These are phyloP conservation scores for Drosophila limbata DNA, from an alignment of 2,888 invertebrate genomes.

Conservation along the genomic window DNA sequence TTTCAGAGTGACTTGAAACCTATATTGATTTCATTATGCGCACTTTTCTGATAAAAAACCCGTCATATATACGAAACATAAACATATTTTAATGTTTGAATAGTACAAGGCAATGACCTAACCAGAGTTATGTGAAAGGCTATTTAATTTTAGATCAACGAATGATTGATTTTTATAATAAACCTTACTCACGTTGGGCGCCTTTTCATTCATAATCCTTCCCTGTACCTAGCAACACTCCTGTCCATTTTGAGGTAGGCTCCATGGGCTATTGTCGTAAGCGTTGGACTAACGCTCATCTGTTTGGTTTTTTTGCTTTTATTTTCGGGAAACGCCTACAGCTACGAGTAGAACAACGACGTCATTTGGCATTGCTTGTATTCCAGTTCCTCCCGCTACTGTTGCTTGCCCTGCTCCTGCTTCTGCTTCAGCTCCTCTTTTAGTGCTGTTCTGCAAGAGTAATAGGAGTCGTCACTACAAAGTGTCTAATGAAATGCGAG, in stretches of 20 bases:
- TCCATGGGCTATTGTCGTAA: constrained; percentile 28
- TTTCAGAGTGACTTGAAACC: neutral
- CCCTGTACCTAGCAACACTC: constrained; percentile 13
- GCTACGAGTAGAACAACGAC: constrained; percentile 37
- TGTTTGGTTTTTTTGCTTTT: constrained; percentile 1
- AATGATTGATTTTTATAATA: neutral
- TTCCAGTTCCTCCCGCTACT: neutral
- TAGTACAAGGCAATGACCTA: no score
- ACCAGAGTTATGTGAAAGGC: no score
- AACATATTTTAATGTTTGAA: no score
- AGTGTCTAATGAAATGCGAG: constrained; percentile 82
- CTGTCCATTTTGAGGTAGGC: constrained; percentile 30
- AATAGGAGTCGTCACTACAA: constrained; percentile 80
- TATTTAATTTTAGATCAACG: no score
- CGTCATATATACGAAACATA: no score
- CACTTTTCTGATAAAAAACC: neutral
- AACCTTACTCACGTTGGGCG: neutral
- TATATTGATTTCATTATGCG: neutral
- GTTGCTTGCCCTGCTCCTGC: constrained; percentile 1
- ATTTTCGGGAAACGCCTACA: constrained; percentile 44
- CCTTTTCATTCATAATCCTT: constrained; percentile 7
- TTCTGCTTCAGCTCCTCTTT: neutral
- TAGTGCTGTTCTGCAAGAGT: constrained; percentile 59
- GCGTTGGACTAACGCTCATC: constrained; percentile 23
- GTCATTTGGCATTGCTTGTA: constrained; percentile 39